Evolutionary conservation across 2,797 vertebrate genomes (phyloP).

Genomic region (Nyctalus aviator): DNA sequence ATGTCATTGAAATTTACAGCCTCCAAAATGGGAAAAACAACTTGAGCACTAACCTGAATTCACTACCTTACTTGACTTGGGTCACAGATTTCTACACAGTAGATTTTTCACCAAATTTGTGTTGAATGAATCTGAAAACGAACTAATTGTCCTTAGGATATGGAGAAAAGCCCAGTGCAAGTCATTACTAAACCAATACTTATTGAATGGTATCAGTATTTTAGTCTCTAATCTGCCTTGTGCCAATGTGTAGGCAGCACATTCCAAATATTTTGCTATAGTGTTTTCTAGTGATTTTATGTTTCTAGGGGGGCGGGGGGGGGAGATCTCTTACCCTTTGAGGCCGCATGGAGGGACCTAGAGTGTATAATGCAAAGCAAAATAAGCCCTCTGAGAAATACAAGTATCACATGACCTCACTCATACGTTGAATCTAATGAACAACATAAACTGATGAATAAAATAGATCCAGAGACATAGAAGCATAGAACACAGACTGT

Average conservation of each 20-base stretch:
- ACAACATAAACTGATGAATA: too few species aligned
- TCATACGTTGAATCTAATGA: too few species aligned
- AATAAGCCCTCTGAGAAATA: too few species aligned
- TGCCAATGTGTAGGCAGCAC: neutral
- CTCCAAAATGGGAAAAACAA: slow-evolving; percentile 3
- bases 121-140: neutral
- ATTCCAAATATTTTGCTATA: neutral
- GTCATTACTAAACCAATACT: neutral
- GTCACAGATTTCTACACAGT: neutral
- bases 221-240: neutral
- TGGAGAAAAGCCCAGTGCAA: neutral
- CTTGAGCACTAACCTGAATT: neutral
- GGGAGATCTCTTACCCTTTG: too few species aligned
- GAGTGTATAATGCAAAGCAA: too few species aligned
- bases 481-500: too few species aligned
- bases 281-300: neutral
- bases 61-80: neutral
- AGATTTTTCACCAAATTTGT: neutral
- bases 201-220: neutral
- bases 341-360: too few species aligned
- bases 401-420: too few species aligned
- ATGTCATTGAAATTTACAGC: neutral
- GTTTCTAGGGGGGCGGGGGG: neutral
- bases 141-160: neutral
- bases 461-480: too few species aligned